These are phyloP conservation scores for Xylota segnis DNA, from an alignment of 2,888 invertebrate species.

Conservation along the genomic window DNA sequence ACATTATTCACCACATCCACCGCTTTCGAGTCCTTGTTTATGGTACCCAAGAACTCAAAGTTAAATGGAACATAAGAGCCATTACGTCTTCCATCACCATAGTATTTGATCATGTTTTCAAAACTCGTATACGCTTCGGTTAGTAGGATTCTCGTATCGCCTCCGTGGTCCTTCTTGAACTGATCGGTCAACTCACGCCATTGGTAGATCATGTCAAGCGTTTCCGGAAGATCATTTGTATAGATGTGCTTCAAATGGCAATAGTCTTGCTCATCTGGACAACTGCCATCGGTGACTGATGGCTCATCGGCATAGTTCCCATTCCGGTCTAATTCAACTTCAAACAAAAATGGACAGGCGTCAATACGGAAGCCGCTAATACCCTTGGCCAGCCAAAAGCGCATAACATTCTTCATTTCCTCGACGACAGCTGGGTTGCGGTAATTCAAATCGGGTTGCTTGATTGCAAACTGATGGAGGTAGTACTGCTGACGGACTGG, in stretches of 20 bases:
- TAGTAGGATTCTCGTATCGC: conserved; percentile 85
- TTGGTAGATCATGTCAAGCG: conserved; percentile 88
- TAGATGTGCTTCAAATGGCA: conserved; percentile 87
- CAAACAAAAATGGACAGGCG: conserved; percentile 82
- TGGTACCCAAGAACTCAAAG: conserved; percentile 86
- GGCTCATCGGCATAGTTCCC: conserved; percentile 84
- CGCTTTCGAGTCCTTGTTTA: conserved; percentile 84
- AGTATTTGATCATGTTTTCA: conserved; percentile 86
- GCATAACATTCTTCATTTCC: conserved; percentile 86
- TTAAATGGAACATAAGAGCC: conserved; percentile 88
- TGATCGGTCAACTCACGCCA: conserved; percentile 88
- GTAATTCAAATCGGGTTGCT: conserved; percentile 89
- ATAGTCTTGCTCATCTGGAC: conserved; percentile 84
- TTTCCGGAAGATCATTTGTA: conserved; percentile 87
- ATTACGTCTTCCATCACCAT: conserved; percentile 84
- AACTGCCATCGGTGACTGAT: conserved; percentile 79
- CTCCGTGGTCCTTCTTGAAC: conserved; percentile 82
- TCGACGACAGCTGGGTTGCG: conserved; percentile 85
- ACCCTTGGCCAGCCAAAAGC: conserved; percentile 88
- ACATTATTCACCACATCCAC: conserved; percentile 85
- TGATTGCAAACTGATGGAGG: conserved; percentile 87
- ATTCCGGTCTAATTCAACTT: conserved; percentile 80
- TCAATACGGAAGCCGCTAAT: conserved; percentile 88
- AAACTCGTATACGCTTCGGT: conserved; percentile 87
- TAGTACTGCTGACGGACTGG: conserved; percentile 86